Conservation (phyloP, 1,140 invertebrate genomes). For the Aphaenogaster ashmeadi region DNA sequence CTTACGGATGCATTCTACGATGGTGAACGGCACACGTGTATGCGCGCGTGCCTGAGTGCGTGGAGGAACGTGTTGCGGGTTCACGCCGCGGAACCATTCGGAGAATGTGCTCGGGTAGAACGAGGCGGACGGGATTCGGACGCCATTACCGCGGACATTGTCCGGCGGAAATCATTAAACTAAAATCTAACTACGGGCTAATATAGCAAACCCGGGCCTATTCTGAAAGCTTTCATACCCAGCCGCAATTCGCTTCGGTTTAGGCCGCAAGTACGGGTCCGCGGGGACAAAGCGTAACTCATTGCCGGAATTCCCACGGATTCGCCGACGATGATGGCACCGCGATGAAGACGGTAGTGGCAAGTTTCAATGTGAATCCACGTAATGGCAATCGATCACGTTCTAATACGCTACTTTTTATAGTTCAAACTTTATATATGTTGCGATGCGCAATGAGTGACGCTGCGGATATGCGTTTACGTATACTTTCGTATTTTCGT, state of each 20-base stretch:
- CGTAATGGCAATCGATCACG: not conserved
- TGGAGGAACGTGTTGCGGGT: constrained; percentile 73
- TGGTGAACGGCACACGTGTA: constrained; percentile 32
- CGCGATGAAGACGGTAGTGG: constrained; percentile 26
- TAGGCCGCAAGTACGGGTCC: constrained; percentile 57
- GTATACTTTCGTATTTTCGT: not conserved
- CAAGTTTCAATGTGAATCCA: not conserved
- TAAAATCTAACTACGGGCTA: constrained; percentile 82
- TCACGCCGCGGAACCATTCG: constrained; percentile 76
- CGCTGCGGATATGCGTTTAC: not conserved
- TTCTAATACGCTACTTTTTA: not conserved
- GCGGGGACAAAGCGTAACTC: constrained; percentile 64
- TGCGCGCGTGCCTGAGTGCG: constrained; percentile 69
- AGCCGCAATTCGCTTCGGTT: constrained; percentile 75
- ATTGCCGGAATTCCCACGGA: constrained; percentile 57
- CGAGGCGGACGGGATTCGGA: constrained; percentile 75
- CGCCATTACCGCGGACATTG: constrained; percentile 81
- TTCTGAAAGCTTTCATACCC: constrained; percentile 80
- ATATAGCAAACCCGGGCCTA: constrained; percentile 77
- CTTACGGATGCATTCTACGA: constrained; percentile 54
- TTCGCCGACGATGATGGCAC: constrained; percentile 42
- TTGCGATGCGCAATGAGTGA: not conserved
- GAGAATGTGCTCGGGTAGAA: constrained; percentile 76
- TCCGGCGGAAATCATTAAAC: constrained; percentile 84
- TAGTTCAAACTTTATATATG: not conserved